Evolutionary conservation across 2,113 vertebrate genomes (phyloP).

Genomic region (Chaetura pelagica): DNA sequence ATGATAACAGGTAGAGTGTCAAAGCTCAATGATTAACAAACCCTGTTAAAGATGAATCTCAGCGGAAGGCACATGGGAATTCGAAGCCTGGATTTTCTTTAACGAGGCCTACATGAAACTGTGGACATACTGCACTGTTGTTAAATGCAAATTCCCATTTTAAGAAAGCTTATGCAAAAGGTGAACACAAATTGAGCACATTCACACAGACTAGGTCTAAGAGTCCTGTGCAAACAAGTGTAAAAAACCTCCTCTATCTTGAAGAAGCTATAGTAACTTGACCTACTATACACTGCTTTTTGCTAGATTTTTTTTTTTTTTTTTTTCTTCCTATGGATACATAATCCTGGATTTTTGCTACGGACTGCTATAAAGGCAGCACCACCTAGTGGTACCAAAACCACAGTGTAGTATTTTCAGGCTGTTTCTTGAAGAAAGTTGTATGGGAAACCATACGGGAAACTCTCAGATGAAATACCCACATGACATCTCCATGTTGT

Average conservation of each 20-base stretch:
- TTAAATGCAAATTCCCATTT: neutral
- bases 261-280: neutral
- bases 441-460: neutral
- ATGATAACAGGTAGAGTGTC: neutral
- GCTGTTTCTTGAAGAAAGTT: neutral
- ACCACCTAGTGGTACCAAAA: slow-evolving; percentile 54
- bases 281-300: neutral
- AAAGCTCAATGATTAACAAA: slow-evolving; percentile 4
- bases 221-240: neutral
- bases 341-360: neutral
- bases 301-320: neutral
- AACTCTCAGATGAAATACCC: neutral
- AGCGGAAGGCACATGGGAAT: neutral
- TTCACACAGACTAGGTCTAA: neutral
- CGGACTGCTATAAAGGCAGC: slow-evolving; percentile 15
- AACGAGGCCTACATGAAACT: neutral
- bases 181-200: neutral
- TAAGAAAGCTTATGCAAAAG: neutral
- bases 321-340: too few species aligned
- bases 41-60: neutral
- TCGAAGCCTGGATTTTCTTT: neutral
- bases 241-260: neutral
- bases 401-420: neutral
- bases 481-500: neutral
- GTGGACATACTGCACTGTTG: neutral